Evolutionary conservation across 2,797 vertebrate genomes (phyloP), one percentile per base, ranked within the genome.

Genomic region (Coregonus sp.): DNA sequence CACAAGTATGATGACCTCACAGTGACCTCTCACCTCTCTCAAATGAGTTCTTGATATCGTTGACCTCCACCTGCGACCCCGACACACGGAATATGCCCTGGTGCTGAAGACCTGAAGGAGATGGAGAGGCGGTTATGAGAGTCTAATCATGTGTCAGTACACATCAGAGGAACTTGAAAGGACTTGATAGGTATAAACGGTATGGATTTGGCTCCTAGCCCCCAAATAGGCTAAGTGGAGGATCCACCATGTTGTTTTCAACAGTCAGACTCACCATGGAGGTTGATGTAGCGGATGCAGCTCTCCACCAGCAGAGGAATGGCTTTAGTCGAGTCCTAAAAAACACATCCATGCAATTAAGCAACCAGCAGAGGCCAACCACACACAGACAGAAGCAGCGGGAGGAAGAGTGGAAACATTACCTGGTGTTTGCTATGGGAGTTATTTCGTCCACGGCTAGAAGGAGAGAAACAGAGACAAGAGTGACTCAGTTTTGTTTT

Each of bases 11-110:
- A 14, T 73, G 77, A 73, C 72, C 68, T 54, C 52, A 20, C 7
- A 25, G 29, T 15, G 56, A 78, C 54, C 61, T 73, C 92, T 96
- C 92, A 99, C 98, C 98, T 97, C 98, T 94, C 88, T 99, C 98
- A 86, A 99, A 99, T 75, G 96, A 98, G 92, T 99, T 99, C 93
- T 99, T 99, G 92, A 99, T 99, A 90, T 99, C 98, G 80, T 99
- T 99, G 91, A 99, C 97, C 91, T 99, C 98, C 83, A 99, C 96
- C 92, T 99, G 98, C 70, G 98, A 99, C 66, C 98, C 98, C 14
- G 98, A 99, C 70, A 99, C 97, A 89, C 98, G 93, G 90, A 99
- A 99, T 87, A 99, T 98, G 63, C 98, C 98, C 83, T 99, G 98
- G 90, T 99, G 97, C 91, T 99, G 98, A 83, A 99, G 96, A 90